These are phyloP conservation scores for Drosophila sproati DNA, from an alignment of 1,140 invertebrate species.

Conservation along the genomic window DNA sequence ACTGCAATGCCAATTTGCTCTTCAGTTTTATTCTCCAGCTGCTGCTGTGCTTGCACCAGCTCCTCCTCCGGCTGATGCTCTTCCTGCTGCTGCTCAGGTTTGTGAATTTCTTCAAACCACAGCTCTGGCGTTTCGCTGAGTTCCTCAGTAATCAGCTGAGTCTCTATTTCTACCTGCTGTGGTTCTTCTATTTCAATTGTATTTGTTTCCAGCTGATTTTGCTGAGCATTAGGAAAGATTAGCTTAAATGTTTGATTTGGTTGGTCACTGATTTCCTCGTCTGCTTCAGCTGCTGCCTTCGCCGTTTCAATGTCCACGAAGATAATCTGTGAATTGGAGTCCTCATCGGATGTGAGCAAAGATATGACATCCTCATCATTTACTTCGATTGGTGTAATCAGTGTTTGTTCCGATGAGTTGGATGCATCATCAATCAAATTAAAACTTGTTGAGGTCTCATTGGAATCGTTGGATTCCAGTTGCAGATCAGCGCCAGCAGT, in stretches of 20 bases:
- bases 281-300: not conserved
- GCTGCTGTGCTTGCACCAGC: not conserved
- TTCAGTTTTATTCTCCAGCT: no score
- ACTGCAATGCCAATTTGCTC: not conserved
- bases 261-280: not conserved
- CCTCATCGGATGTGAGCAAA: conserved; percentile 22
- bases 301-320: conserved; percentile 62
- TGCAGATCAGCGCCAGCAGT: conserved; percentile 29
- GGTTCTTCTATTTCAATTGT: not conserved
- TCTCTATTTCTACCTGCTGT: not conserved
- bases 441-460: conserved; percentile 20
- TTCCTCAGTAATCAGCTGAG: not conserved
- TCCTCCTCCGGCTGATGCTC: not conserved
- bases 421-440: conserved; percentile 3
- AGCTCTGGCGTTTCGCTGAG: not conserved
- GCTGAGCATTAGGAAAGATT: conserved; percentile 14
- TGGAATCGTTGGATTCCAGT: conserved; percentile 51
- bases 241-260: conserved; percentile 6
- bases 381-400: conserved; percentile 2
- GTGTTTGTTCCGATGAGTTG: not conserved
- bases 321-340: conserved; percentile 65
- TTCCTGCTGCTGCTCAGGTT: not conserved
- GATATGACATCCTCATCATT: conserved; percentile 27
- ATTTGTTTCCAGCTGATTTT: conserved; percentile 7
- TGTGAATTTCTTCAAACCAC: conserved; percentile 9